Conservation (phyloP, 2,888 invertebrate species). For the Thecophora atra region DNA sequence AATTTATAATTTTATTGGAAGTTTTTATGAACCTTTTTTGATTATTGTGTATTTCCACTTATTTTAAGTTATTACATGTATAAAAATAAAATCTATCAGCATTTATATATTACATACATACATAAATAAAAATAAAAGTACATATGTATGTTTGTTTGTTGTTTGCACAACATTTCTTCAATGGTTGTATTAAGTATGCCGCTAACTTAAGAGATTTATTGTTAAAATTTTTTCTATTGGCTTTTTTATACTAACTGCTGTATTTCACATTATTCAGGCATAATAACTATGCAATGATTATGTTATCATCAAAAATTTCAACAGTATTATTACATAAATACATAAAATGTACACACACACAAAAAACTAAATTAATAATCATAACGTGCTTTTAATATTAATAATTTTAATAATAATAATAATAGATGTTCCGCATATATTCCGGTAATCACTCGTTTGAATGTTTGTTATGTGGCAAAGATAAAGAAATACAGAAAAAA, state of each 20-base stretch:
- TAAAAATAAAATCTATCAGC: background rate
- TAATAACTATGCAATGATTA: background rate
- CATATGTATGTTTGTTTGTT: constrained; percentile 1
- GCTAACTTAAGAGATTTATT: constrained; percentile 13
- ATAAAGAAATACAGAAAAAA: too few relatives aligned
- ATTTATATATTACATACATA: background rate
- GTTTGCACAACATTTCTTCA: background rate
- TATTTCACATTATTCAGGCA: background rate
- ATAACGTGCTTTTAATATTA: background rate
- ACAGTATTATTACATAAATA: background rate
- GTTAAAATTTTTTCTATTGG: constrained; percentile 1
- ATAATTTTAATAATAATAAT: background rate
- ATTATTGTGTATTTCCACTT: background rate
- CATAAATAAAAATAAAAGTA: background rate
- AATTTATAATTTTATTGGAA: too few relatives aligned
- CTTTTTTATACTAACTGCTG: constrained; percentile 4
- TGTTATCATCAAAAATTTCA: background rate
- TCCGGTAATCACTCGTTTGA: background rate
- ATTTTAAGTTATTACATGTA: background rate
- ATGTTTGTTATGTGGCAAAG: background rate
- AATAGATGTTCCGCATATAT: background rate
- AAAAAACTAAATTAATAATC: background rate
- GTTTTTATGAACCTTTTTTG: too few relatives aligned
- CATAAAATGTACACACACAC: background rate
- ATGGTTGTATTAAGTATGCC: constrained; percentile 19